Evolutionary conservation across 2,888 invertebrate genomes (phyloP), one percentile per base, ranked within the genome.

Genomic region (Clunio marinus): DNA sequence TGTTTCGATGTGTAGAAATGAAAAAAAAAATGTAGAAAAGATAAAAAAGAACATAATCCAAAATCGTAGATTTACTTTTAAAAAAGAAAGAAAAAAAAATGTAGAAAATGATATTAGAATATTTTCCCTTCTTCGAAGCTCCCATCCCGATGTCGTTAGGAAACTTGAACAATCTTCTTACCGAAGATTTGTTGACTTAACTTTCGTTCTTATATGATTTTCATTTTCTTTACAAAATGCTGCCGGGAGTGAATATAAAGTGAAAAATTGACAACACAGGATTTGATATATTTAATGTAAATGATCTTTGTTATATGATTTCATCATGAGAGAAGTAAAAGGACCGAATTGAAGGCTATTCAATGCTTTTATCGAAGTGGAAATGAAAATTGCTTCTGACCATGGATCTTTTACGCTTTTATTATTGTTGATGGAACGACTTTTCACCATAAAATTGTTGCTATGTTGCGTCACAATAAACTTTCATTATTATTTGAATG

Each of bases 101-200:
- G 41, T 41, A 41, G 41, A 41, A 41, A 41, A 41, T 41, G 41
- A 41, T 32, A 32, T 41, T 41, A 41, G 41, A 41, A 41, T 41
- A 41, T 41, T 41, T n/a, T 5, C 41, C 4, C 41, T 15, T 15
- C 41, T 10, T 10, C 15, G n/a, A n/a, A n/a, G n/a, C 41, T 41
- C 2, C 10, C 41, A 7, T 32, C 8, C 15, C 10, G 41, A 5
- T 10, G 5, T 32, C 10, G 41, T 10, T n/a, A 15, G 15, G 41
- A n/a, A 10, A 41, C 41, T 41, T 41, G 41, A 41, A 15, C n/a
- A n/a, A 41, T 15, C 10, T 41, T 41, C 41, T n/a, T 41, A n/a
- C 15, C 41, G 10, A 41, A 41, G 41, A 41, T 41, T 41, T 41
- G 41, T 41, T 5, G n/a, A 41, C 4, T 41, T 41, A 10, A 41